These are phyloP conservation scores for Rhizoglyphus robini DNA, from an alignment of 1,140 invertebrate genomes.

Conservation along the genomic window DNA sequence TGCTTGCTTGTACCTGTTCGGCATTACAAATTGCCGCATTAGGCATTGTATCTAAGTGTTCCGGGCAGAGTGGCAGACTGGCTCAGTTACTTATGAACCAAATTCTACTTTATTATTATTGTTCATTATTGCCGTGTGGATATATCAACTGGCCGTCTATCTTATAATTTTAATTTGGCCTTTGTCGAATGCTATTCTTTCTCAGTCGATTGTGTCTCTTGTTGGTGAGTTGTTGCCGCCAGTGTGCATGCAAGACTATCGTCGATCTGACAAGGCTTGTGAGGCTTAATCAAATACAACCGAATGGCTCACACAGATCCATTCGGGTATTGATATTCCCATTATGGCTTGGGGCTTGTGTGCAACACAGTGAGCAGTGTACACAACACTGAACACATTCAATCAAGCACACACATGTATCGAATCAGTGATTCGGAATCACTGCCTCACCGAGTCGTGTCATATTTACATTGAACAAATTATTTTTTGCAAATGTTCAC, in stretches of 20 bases:
- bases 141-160: conserved; percentile 2
- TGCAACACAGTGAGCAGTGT: no score
- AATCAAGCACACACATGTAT: neutral
- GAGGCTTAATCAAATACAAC: neutral
- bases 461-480: no score
- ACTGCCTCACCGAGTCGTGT: no score
- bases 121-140: neutral
- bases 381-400: no score
- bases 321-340: conserved; percentile 6
- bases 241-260: neutral
- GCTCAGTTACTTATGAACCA: neutral
- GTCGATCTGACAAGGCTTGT: no score
- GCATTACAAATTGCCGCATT: no score
- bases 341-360: no score
- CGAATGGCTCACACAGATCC: neutral
- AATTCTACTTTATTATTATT: conserved; percentile 6
- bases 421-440: no score
- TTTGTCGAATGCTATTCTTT: neutral
- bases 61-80: neutral
- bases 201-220: neutral
- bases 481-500: no score
- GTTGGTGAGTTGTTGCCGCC: neutral
- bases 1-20: neutral
- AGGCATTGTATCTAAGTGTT: neutral
- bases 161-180: conserved; percentile 11